Base-by-base conservation (phyloP, 2,113 vertebrate species). In the Canis aureus region DNA sequence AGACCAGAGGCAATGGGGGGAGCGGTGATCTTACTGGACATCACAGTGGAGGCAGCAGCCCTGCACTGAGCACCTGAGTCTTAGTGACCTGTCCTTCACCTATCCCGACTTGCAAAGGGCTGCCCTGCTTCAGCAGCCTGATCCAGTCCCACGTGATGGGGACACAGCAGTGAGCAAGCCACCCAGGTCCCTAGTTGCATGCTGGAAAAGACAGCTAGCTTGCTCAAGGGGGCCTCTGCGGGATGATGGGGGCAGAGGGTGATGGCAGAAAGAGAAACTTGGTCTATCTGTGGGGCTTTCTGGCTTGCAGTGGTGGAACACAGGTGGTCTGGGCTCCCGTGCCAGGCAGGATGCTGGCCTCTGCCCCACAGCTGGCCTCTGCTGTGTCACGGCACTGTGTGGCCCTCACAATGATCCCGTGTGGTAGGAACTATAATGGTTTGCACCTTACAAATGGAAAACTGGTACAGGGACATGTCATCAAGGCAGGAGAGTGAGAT, bases 301-400 rank as follows among this genome's bases (percentile, higher is more conserved):
- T 8, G 23, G 23, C 43, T 8, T 23, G 8, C 10, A 3, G 43
- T 11, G 32, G 5, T 35, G 2, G 53, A 60, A 22, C 22, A 27
- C 15, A 1, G 15, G 23, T 2, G 7, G 29, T 80, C 2, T 15
- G 23, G 64, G 43, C 29, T 20, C 80, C 27, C 2, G 55, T 1
- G 5, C 62, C 35, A 16, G 29, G 57, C 29, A 13, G 57, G 49
- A 11, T 12, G 38, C 64, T 87, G 5, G 3, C 35, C 60, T 78
- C 11, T 8, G 1, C 5, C 20, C 43, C 43, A 43, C 43, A 43
- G 57, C 23, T 11, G 20, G 66, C 6, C 43, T 43, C 43, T 43
- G n/a, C 17, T 15, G 55, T 53, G 3, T 6, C 22, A 0, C 0
- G 0, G n/a, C 3, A 8, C n/a, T 0, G 0, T 4, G 35, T 15